A percentile compares a stretch with the other conserved stretches of the same genome.
These are phyloP conservation scores for Nymphicus hollandicus DNA, from an alignment of 2,113 vertebrate genomes.

Conservation along the genomic window DNA sequence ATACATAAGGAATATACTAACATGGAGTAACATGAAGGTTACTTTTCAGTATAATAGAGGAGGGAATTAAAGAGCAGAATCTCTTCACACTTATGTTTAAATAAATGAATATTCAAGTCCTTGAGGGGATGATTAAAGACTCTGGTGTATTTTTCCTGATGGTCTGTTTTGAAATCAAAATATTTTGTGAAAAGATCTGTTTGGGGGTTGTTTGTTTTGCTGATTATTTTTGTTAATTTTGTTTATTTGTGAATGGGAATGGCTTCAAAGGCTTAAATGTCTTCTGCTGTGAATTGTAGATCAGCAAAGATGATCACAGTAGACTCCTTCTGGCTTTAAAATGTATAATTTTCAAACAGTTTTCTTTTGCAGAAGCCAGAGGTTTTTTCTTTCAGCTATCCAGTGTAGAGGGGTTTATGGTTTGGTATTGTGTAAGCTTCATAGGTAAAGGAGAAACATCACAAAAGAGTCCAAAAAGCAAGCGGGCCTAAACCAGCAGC, in stretches of 20 bases:
- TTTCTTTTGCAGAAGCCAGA: not conserved
- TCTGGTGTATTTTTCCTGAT: not conserved
- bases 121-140: not conserved
- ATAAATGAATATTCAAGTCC: not conserved
- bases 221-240: not conserved
- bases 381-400: not conserved
- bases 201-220: not conserved
- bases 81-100: not conserved
- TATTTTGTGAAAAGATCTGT: not conserved
- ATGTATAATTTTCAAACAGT: not conserved
- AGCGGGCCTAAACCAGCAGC: not conserved
- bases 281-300: not conserved
- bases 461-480: not conserved
- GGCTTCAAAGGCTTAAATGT: not conserved
- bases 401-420: not conserved
- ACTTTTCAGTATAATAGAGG: not conserved
- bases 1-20: not conserved
- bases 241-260: not conserved
- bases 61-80: not conserved
- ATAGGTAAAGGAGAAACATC: not conserved
- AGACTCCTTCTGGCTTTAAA: not conserved
- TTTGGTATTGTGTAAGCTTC: not conserved
- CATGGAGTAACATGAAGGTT: not conserved
- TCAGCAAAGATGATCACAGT: not conserved
- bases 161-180: not conserved